phyloP scores from a whole-genome alignment of 2,888 invertebrate species.

The Bellardia pandia region DNA sequence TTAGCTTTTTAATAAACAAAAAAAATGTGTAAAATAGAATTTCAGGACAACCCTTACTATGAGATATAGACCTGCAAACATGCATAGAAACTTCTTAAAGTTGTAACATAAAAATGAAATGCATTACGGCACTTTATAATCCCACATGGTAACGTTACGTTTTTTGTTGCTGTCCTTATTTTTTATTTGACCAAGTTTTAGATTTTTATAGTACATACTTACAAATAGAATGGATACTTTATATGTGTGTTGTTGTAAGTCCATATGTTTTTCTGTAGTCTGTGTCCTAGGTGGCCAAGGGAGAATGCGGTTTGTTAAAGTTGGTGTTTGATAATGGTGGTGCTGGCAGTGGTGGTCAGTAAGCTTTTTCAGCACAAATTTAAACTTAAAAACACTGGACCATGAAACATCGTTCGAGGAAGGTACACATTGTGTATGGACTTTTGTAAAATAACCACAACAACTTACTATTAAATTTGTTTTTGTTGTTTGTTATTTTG shows the following conservation, averaged over 20 bases:
- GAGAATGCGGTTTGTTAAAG: slow-evolving; percentile 5
- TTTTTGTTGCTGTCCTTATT: slow-evolving; percentile 25
- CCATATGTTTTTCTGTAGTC: slow-evolving; percentile 1
- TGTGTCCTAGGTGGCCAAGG: neutral
- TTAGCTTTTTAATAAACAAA: no score
- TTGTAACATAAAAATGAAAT: slow-evolving; percentile 55
- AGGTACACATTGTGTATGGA: slow-evolving; percentile 17
- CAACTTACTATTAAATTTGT: slow-evolving; percentile 23
- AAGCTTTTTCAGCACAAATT: slow-evolving; percentile 27
- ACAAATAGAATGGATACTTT: neutral
- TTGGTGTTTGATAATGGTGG: slow-evolving; percentile 36
- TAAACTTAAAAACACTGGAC: slow-evolving; percentile 13
- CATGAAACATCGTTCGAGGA: slow-evolving; percentile 8
- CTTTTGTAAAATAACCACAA: slow-evolving; percentile 46
- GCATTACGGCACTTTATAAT: slow-evolving; percentile 57
- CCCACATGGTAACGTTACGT: slow-evolving; percentile 42
- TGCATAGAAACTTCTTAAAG: slow-evolving; percentile 15
- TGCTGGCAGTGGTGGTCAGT: slow-evolving; percentile 40
- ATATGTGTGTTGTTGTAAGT: neutral
- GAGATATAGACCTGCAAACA: neutral
- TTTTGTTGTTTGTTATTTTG: slow-evolving; percentile 19
- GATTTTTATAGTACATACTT: neutral
- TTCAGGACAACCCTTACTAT: neutral
- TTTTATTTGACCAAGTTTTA: slow-evolving; percentile 18
- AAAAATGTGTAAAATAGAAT: no score